A percentile compares a stretch with the other conserved stretches of the same genome.
Conservation (phyloP, 2,113 vertebrate genomes). For the Xenopus laevis region DNA sequence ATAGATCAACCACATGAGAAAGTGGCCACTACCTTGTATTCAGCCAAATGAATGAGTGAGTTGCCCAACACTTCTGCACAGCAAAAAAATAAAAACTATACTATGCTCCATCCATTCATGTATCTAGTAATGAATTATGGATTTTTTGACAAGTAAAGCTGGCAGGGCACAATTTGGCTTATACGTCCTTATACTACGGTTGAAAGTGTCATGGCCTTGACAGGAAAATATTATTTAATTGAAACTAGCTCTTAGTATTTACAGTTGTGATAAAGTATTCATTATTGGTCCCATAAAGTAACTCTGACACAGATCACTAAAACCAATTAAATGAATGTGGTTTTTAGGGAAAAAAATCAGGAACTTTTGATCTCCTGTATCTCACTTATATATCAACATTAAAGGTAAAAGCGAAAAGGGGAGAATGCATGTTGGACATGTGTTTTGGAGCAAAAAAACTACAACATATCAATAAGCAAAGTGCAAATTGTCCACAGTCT, state of each 20-base stretch:
- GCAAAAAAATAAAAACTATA: not conserved
- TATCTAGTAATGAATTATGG: conserved; percentile 5
- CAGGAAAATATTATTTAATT: not conserved
- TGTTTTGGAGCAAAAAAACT: too few species aligned
- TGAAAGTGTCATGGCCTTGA: not conserved
- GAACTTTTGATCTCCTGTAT: too few species aligned
- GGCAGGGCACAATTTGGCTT: not conserved
- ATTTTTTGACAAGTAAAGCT: not conserved
- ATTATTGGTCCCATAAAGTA: not conserved
- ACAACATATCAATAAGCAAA: too few species aligned
- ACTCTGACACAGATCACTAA: too few species aligned
- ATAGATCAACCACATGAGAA: not conserved
- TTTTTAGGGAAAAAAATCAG: too few species aligned
- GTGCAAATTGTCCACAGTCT: too few species aligned
- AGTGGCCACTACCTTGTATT: not conserved
- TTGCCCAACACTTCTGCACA: not conserved
- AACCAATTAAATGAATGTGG: too few species aligned
- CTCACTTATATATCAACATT: too few species aligned
- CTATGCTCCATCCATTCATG: not conserved
- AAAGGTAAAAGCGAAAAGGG: too few species aligned
- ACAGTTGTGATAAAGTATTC: not conserved
- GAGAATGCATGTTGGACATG: too few species aligned
- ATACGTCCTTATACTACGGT: not conserved
- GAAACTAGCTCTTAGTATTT: not conserved
- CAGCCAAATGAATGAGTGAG: not conserved